Conservation (phyloP, 2,888 invertebrate genomes). For the Drosophila infuscata region DNA sequence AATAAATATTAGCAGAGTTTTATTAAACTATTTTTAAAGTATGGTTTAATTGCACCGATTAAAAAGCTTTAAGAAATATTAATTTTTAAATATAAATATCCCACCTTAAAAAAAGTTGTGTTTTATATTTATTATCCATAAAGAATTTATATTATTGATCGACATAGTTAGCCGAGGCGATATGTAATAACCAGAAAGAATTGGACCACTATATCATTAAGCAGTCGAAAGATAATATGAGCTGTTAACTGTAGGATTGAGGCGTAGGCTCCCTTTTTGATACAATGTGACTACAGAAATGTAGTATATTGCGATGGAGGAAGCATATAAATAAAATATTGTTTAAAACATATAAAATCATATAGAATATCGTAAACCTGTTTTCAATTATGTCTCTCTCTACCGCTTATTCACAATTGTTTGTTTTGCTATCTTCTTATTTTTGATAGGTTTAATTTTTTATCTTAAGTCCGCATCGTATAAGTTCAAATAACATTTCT, state of each 20-base stretch:
- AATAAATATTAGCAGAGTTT: background rate
- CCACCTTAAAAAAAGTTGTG: background rate
- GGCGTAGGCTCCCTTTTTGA: background rate
- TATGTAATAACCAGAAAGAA: background rate
- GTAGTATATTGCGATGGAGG: background rate
- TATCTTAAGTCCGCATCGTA: constrained; percentile 27
- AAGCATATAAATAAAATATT: background rate
- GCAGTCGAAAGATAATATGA: background rate
- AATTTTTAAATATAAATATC: background rate
- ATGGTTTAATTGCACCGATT: background rate
- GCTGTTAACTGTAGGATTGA: background rate
- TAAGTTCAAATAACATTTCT: constrained; percentile 40
- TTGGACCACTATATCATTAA: background rate
- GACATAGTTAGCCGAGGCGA: background rate
- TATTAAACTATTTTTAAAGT: background rate
- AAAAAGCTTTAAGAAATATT: background rate
- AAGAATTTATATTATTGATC: background rate
- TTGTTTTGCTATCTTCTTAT: background rate
- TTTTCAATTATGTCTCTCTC: background rate
- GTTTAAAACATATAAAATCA: background rate
- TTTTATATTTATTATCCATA: background rate
- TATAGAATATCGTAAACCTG: background rate
- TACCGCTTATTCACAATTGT: background rate
- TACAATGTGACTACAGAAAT: background rate
- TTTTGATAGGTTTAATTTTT: background rate